These are phyloP conservation scores for Ammodytes marinus DNA, from an alignment of 2,113 vertebrate species.

Conservation along the genomic window DNA sequence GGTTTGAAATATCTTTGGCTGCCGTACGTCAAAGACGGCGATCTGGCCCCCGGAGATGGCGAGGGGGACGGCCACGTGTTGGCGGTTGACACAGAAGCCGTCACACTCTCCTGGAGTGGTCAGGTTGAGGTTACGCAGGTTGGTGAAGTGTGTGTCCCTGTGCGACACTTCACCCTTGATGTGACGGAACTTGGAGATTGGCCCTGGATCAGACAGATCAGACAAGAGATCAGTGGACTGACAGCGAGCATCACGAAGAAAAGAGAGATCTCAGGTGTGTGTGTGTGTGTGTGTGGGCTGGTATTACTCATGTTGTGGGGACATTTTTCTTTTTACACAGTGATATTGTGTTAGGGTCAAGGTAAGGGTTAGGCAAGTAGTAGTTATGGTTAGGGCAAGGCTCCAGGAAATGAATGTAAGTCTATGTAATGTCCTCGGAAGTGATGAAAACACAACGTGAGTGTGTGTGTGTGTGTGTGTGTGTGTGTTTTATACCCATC, in stretches of 20 bases:
- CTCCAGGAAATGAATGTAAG: too few relatives aligned
- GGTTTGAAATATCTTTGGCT: background rate
- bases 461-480: background rate
- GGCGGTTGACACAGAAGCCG: constrained; percentile 91
- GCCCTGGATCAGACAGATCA: constrained; percentile 44
- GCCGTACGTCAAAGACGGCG: constrained; percentile 90
- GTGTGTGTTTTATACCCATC: constrained; percentile 83
- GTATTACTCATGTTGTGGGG: too few relatives aligned
- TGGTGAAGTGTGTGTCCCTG: constrained; percentile 93
- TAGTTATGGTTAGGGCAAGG: too few relatives aligned
- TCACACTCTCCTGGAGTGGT: constrained; percentile 95
- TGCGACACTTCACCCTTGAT: constrained; percentile 90
- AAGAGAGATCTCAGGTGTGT: background rate
- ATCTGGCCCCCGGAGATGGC: constrained; percentile 93
- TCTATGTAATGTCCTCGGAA: too few relatives aligned
- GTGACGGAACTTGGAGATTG: constrained; percentile 93
- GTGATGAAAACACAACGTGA: too few relatives aligned
- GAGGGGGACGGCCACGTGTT: constrained; percentile 90
- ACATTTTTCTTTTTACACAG: too few relatives aligned
- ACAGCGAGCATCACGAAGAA: background rate
- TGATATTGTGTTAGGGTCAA: too few relatives aligned
- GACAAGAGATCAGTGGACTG: background rate
- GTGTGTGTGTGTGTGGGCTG: too few relatives aligned
- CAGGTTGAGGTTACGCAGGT: constrained; percentile 93
- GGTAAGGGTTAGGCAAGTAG: too few relatives aligned